Evolutionary conservation across 2,797 vertebrate species (phyloP).

Genomic region (Alca torda): DNA sequence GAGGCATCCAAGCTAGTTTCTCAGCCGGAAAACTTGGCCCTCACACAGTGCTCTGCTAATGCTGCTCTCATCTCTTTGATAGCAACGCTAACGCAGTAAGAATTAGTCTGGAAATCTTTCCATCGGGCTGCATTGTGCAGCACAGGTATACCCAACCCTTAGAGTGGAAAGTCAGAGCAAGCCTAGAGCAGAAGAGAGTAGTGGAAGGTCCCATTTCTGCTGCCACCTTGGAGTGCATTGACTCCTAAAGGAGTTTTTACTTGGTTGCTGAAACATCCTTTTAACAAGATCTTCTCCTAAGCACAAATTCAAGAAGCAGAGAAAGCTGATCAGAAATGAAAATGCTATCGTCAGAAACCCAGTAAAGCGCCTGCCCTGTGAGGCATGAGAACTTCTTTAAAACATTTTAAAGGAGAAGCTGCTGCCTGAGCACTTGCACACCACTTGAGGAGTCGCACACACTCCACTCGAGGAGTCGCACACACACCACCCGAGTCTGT

Average conservation of each 20-base stretch:
- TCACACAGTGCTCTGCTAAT: not conserved
- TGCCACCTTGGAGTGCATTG: not conserved
- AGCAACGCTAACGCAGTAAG: not conserved
- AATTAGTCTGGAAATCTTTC: not conserved
- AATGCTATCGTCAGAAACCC: not conserved
- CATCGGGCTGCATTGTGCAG: accelerated
- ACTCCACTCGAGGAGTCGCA: not conserved
- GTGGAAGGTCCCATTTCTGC: not conserved
- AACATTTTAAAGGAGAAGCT: not conserved
- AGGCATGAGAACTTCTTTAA: not conserved
- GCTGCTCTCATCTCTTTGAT: not conserved
- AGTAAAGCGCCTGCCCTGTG: not conserved
- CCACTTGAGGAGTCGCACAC: not conserved
- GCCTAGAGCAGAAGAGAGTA: not conserved
- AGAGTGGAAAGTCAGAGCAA: not conserved
- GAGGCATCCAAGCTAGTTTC: not conserved
- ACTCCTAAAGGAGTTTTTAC: not conserved
- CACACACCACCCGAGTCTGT: not conserved
- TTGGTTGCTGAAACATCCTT: not conserved
- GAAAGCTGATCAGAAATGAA: not conserved
- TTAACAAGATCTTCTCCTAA: not conserved
- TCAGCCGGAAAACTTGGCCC: not conserved
- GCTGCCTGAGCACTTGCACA: not conserved
- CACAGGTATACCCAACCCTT: not conserved
- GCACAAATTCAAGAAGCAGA: not conserved